phyloP scores from a whole-genome alignment of 1,140 invertebrate genomes.

The Campoletis sonorensis region DNA sequence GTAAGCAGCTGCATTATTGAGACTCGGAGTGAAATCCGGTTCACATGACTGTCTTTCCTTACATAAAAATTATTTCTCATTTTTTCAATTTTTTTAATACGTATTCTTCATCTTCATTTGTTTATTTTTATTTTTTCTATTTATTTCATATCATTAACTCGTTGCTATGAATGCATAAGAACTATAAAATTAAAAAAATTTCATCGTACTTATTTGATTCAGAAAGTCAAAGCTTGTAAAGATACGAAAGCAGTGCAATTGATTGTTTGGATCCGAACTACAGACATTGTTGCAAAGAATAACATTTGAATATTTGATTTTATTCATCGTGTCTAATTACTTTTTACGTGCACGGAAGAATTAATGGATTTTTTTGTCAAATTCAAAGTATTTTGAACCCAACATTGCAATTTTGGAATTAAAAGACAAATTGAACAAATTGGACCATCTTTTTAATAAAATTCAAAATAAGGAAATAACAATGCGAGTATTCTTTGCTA shows the following conservation, averaged over 20 bases:
- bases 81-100: neutral
- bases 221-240: too few species aligned
- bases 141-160: too few species aligned
- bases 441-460: neutral
- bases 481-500: neutral
- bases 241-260: too few species aligned
- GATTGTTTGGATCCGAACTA: too few species aligned
- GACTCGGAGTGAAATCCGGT: conserved; percentile 63
- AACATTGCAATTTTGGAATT: neutral
- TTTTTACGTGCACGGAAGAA: neutral
- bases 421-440: neutral
- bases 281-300: too few species aligned
- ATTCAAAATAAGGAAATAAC: neutral
- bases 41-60: conserved; percentile 60
- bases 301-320: too few species aligned
- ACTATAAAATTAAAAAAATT: too few species aligned
- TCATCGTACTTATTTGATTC: too few species aligned
- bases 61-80: conserved; percentile 4
- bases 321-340: too few species aligned
- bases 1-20: conserved; percentile 47
- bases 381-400: neutral
- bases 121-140: too few species aligned
- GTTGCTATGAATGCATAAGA: too few species aligned
- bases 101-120: conserved; percentile 20
- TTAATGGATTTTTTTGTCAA: neutral